Evolutionary conservation across 2,113 vertebrate species (phyloP), one percentile per base, ranked within the genome.

Genomic region (Burhinus oedicnemus): DNA sequence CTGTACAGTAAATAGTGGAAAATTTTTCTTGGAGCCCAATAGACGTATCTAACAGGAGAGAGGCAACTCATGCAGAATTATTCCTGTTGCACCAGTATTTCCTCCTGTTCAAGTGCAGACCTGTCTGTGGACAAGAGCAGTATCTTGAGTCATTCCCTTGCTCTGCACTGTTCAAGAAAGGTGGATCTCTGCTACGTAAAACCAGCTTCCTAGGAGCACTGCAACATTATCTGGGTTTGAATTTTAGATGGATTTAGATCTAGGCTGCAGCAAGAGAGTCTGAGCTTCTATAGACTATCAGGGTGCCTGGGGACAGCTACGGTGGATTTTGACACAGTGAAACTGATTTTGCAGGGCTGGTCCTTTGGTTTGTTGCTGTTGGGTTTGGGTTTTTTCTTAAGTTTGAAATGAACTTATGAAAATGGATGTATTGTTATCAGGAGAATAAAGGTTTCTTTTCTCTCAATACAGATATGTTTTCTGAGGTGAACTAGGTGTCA

Each of bases 321-420:
- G 18, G 6, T n/a, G 61, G 61, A 8, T 62, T 93, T 83, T 65
- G 71, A 2, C 32, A 38, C 45, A 57, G 23, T 51, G 42, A 70
- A 94, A 68, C 72, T 52, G 45, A 66, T 79, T 94, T 79, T 92
- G 36, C 2, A 9, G 65, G 66, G 36, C 45, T 87, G 49, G 10
- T 77, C 54, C 87, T 80, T 95, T 69, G 25, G 16, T 82, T 87
- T 75, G 49, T 52, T 90, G 21, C 68, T 70, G 19, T 61, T 88
- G 6, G 12, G 30, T 72, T 81, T 78, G 8, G 4, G 5, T 44
- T 70, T 92, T 94, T 81, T 6, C 42, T 61, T 5, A 77, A 80
- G 58, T 85, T 92, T 55, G 34, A 93, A 87, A 64, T 60, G 79
- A 87, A 58, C 84, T 96, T 89, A 96, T 95, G 90, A 97, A 96